phyloP scores from a whole-genome alignment of 1,140 invertebrate species.

The Euwallacea fornicatus region DNA sequence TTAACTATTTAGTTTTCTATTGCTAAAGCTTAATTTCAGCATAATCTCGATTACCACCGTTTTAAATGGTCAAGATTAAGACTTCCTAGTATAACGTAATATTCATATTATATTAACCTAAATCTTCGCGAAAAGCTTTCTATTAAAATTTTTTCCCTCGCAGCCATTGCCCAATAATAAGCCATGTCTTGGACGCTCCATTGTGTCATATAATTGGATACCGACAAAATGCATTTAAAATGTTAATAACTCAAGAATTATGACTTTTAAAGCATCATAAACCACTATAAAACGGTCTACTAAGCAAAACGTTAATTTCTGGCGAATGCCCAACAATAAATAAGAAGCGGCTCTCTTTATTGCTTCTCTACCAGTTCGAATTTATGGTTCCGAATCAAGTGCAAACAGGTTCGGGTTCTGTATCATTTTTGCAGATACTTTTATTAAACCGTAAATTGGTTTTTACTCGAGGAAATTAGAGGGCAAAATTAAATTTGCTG shows the following conservation, averaged over 20 bases:
- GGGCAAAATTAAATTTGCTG: constrained; percentile 3
- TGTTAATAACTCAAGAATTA: constrained; percentile 1
- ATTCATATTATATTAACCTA: background rate
- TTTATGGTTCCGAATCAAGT: constrained; percentile 6
- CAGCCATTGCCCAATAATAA: background rate
- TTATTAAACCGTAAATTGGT: background rate
- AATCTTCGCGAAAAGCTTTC: background rate
- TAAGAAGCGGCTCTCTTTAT: constrained; percentile 4
- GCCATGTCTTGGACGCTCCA: too few species aligned
- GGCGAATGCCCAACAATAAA: constrained; percentile 11
- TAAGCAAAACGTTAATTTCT: constrained; percentile 22
- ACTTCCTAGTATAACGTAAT: background rate
- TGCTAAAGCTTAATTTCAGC: too few species aligned
- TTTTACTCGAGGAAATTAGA: background rate
- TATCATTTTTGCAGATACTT: background rate
- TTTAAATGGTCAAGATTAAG: too few species aligned
- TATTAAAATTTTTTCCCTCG: background rate
- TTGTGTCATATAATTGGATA: too few species aligned
- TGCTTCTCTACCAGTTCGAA: constrained; percentile 2
- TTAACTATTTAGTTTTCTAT: too few species aligned
- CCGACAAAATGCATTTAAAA: background rate
- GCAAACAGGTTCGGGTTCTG: background rate
- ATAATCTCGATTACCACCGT: too few species aligned
- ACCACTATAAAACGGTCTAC: constrained; percentile 16
- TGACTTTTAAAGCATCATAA: constrained; percentile 14